phyloP scores from a whole-genome alignment of 2,113 vertebrate genomes.

The Gobio gobio region DNA sequence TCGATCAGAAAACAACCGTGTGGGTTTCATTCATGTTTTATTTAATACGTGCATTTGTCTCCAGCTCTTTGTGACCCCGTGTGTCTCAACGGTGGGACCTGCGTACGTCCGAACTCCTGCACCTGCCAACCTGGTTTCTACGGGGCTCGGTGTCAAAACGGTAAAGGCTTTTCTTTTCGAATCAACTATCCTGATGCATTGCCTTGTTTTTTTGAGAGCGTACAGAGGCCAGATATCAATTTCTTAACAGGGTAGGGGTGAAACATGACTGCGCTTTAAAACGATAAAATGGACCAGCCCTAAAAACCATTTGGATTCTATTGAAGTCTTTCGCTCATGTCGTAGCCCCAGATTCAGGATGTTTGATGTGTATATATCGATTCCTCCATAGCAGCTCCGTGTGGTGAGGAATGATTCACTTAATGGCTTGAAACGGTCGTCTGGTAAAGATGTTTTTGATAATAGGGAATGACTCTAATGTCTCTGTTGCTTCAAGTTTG shows the following conservation, averaged over 20 bases:
- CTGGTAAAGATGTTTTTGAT: slow-evolving; percentile 20
- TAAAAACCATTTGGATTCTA: neutral
- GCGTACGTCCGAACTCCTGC: slow-evolving; percentile 67
- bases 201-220: neutral
- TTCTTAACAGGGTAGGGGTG: neutral
- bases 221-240: neutral
- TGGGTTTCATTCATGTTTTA: neutral
- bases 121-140: slow-evolving; percentile 75
- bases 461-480: neutral
- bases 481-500: slow-evolving; percentile 7
- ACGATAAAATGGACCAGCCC: neutral
- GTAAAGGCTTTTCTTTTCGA: slow-evolving; percentile 57
- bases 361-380: slow-evolving; percentile 28
- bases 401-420: neutral
- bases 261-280: slow-evolving; percentile 5
- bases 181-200: neutral
- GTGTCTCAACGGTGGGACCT: slow-evolving; percentile 75
- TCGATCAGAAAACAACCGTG: neutral
- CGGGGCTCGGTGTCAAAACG: slow-evolving; percentile 75
- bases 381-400: neutral
- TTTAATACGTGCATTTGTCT: neutral
- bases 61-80: slow-evolving; percentile 72
- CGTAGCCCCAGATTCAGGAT: neutral
- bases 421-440: slow-evolving; percentile 17
- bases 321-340: neutral